Base-by-base conservation (phyloP, 2,888 invertebrate genomes). In the Tetragnatha montana region DNA sequence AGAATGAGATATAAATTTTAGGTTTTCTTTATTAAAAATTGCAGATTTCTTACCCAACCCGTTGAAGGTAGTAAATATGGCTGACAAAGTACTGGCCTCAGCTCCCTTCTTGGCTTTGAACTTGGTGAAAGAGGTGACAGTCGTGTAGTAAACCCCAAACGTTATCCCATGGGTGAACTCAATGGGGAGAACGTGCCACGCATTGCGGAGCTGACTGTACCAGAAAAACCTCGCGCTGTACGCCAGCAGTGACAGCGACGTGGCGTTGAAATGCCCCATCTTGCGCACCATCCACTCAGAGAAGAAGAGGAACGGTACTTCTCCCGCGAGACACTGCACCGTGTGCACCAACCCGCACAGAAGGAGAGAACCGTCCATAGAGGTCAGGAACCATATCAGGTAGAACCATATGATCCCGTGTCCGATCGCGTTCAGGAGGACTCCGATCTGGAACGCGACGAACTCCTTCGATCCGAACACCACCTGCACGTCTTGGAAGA, bases 11-110 rank as follows among this genome's bases (percentile, higher is more conserved):
- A 60, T 60, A 60, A 60, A 10, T 60, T 60, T 60, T 60, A 35
- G 1, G 35, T 1, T 1, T 35, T 35, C 4, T 35, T 35, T 35
- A 35, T 4, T 68, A 17, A 68, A 14, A 68, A 3, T 68, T 71
- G n/a, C 1, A 17, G 12, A 6, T 12, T 10, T 80, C 84, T 75
- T 81, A 90, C 96, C 97, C 17, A 97, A 94, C 19, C 97, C 97
- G 94, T 98, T 97, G 93, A 97, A 98, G 76, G 97, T 94, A 1
- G 97, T 97, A n/a, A 97, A 97, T 35, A 97, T 96, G 71, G 98
- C 94, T 81, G 97, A 97, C 95, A 97, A 97, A 92, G 97, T 96
- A 17, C 97, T 97, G 0, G 97, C 96, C 50, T 90, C 91, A 3
- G 90, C 88, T 35, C 97, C 97, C 0, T 96, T 95, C 0, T 97